Evolutionary conservation across 2,888 invertebrate species (phyloP), one percentile per base, ranked within the genome.

Genomic region (Petrophora chlorosata): DNA sequence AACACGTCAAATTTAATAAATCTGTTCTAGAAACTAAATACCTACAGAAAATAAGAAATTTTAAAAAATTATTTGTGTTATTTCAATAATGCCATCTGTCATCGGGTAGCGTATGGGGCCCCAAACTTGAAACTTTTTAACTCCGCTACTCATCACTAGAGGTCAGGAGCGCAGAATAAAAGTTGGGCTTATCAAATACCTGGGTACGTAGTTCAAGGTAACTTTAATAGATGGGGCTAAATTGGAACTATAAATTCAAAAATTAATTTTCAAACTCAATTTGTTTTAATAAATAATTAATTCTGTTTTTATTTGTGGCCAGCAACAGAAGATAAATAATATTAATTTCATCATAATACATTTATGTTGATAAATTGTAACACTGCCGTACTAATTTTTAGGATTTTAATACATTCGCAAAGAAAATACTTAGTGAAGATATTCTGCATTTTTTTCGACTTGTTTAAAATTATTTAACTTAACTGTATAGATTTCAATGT

Each of bases 1-100:
- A n/a, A n/a, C n/a, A n/a, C n/a, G n/a, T n/a, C n/a, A n/a, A n/a
- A n/a, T n/a, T n/a, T n/a, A n/a, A n/a, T n/a, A n/a, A n/a, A n/a
- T n/a, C n/a, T n/a, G n/a, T n/a, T n/a, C n/a, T n/a, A n/a, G n/a
- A n/a, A n/a, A n/a, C n/a, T n/a, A n/a, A n/a, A n/a, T n/a, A n/a
- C n/a, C n/a, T n/a, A n/a, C n/a, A n/a, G n/a, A n/a, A n/a, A n/a
- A n/a, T n/a, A n/a, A n/a, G n/a, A n/a, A n/a, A n/a, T n/a, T n/a
- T n/a, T n/a, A n/a, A n/a, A n/a, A n/a, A n/a, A n/a, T n/a, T n/a
- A n/a, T n/a, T n/a, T n/a, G n/a, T n/a, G n/a, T n/a, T n/a, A n/a
- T n/a, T n/a, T n/a, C n/a, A n/a, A n/a, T n/a, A n/a, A n/a, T n/a
- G 88, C 84, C 89, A 87, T 86, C 89, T 90, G 59, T 76, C 65